Percentiles rank a stretch among this genome's conserved stretches.
Evolutionary conservation across 2,113 vertebrate species (phyloP).

Genomic region (Gnathonemus longibarbis): DNA sequence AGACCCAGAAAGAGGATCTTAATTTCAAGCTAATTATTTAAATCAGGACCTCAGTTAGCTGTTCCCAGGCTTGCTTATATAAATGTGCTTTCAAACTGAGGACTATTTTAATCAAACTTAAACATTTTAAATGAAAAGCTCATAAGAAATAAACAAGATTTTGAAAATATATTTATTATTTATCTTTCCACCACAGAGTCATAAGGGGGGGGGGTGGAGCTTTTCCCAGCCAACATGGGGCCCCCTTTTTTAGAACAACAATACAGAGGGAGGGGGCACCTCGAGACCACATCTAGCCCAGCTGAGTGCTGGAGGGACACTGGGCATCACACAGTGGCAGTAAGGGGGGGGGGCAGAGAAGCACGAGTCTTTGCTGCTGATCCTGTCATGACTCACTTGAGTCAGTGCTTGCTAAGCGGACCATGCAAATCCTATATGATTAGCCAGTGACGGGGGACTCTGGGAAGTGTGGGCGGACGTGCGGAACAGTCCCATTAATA

Average conservation of each 20-base stretch:
- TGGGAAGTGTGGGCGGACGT: neutral
- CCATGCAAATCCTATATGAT: neutral
- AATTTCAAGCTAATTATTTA: conserved; percentile 25
- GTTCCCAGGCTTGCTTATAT: conserved; percentile 17
- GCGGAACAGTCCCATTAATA: too few relatives aligned
- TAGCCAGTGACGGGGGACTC: neutral
- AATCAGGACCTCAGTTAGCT: neutral
- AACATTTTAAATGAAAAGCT: neutral
- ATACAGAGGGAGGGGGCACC: neutral
- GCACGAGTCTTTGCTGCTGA: neutral
- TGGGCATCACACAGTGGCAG: neutral
- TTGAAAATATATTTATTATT: neutral
- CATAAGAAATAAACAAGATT: neutral
- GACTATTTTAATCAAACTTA: neutral
- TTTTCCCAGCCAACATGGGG: neutral
- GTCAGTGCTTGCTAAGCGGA: neutral
- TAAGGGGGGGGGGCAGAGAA: neutral
- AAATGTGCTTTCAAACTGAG: neutral
- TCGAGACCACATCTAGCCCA: neutral
- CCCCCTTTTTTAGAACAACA: neutral
- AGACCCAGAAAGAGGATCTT: conserved; percentile 5
- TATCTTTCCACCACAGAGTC: neutral
- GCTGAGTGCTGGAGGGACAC: neutral
- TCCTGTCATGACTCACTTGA: neutral
- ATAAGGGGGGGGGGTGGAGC: neutral